phyloP scores from a whole-genome alignment of 2,888 invertebrate species.

The Hirtodrosophila trivittata region DNA sequence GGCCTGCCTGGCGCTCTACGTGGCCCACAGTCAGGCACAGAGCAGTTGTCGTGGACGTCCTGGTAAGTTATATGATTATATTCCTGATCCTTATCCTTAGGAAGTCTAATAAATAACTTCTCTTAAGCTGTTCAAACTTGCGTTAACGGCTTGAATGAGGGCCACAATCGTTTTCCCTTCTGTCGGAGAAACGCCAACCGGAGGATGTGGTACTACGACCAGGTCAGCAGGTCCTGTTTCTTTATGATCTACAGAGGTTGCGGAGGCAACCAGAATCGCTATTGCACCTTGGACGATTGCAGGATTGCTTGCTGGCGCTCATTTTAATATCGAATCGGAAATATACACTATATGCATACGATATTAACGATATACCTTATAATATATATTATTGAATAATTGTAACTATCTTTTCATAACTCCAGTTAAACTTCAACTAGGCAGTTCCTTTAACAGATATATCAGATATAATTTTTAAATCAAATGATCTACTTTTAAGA shows the following conservation, averaged over 20 bases:
- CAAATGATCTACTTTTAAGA: too few relatives aligned
- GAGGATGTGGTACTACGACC: neutral
- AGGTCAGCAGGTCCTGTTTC: neutral
- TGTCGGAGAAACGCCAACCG: neutral
- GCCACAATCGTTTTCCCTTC: neutral
- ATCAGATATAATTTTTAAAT: too few relatives aligned
- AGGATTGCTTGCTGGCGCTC: neutral
- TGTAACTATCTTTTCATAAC: too few relatives aligned
- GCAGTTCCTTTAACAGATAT: too few relatives aligned
- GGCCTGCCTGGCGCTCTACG: slow-evolving; percentile 10
- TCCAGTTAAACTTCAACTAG: too few relatives aligned
- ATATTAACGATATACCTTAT: too few relatives aligned
- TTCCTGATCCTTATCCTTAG: neutral
- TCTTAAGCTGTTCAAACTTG: neutral
- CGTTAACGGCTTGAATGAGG: neutral
- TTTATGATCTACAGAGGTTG: neutral
- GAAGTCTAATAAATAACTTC: neutral
- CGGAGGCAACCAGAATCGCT: neutral
- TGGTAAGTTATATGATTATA: slow-evolving; percentile 6
- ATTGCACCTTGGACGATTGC: neutral
- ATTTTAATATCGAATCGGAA: neutral
- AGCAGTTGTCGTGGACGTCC: slow-evolving; percentile 14
- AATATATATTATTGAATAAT: too few relatives aligned
- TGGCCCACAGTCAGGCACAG: slow-evolving; percentile 2
- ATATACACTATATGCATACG: too few relatives aligned